Percentiles rank a stretch among this genome's conserved stretches.
Evolutionary conservation across 2,888 invertebrate species (phyloP).

Genomic region (Enchytraeus crypticus): DNA sequence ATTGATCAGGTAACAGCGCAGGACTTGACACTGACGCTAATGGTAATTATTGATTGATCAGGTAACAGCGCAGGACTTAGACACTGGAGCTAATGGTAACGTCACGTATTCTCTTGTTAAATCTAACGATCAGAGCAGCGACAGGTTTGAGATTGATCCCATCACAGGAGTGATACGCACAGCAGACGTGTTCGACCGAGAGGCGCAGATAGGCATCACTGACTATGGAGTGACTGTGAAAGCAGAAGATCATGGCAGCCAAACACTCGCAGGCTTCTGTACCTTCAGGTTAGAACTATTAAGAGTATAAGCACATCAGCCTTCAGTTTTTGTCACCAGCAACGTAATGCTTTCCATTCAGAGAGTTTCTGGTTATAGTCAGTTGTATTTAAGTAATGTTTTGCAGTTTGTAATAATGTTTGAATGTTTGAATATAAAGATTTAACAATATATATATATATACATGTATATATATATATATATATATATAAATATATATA

Average conservation of each 20-base stretch:
- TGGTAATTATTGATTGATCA: constrained; percentile 38
- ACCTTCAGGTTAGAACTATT: too few species aligned
- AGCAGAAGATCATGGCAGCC: constrained; percentile 95
- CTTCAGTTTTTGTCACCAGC: too few species aligned
- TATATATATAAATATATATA: too few species aligned
- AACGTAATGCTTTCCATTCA: too few species aligned
- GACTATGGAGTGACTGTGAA: constrained; percentile 64
- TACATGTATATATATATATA: too few species aligned
- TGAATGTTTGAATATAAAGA: too few species aligned
- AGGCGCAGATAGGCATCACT: constrained; percentile 47
- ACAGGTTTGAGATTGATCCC: constrained; percentile 88
- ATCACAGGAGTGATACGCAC: constrained; percentile 81
- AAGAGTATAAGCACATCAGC: too few species aligned
- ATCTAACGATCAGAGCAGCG: constrained; percentile 65
- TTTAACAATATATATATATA: too few species aligned
- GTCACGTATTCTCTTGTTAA: constrained; percentile 88
- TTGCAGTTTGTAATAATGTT: too few species aligned
- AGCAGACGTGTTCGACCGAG: constrained; percentile 70
- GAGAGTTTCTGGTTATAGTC: too few species aligned
- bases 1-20: not conserved
- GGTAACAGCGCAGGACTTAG: constrained; percentile 86
- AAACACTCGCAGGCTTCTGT: constrained; percentile 65
- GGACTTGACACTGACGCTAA: not conserved
- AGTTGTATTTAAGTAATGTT: too few species aligned
- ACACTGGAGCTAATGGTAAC: constrained; percentile 71